Conservation (phyloP, 2,113 vertebrate genomes). For the Stigmatopora nigra region DNA sequence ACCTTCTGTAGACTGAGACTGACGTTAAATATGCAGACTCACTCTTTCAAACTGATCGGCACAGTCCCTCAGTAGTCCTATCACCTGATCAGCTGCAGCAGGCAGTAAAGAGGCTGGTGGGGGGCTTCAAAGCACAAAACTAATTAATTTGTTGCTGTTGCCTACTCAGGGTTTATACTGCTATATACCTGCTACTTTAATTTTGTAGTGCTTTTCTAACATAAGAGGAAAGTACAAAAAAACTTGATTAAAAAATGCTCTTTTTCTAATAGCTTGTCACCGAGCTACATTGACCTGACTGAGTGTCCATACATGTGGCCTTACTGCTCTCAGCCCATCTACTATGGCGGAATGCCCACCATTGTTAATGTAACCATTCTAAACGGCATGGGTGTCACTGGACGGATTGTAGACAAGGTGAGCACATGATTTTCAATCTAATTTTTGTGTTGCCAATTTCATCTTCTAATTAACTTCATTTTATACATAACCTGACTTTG, state of each 20-base stretch:
- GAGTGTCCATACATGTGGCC: constrained; percentile 99
- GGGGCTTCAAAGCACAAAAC: no score
- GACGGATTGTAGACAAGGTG: constrained; percentile 94
- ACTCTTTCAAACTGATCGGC: no score
- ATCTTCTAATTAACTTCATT: neutral
- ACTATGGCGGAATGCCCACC: constrained; percentile 97
- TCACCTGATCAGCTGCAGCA: no score
- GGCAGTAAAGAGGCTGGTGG: no score
- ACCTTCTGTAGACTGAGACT: no score
- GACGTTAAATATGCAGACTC: no score
- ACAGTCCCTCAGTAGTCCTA: no score
- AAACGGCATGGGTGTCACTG: constrained; percentile 97
- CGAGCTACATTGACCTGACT: constrained; percentile 94
- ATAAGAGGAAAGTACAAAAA: neutral
- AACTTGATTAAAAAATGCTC: neutral
- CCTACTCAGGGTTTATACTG: no score
- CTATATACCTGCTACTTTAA: no score
- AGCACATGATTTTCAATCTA: neutral
- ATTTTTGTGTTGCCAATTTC: neutral
- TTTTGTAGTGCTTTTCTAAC: neutral
- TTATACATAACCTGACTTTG: neutral
- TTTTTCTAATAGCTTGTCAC: constrained; percentile 76
- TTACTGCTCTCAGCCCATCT: constrained; percentile 98
- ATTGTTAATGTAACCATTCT: constrained; percentile 96
- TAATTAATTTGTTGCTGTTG: no score